Percentiles rank a stretch among this genome's conserved stretches.
These are phyloP conservation scores for Hylyphantes graminicola DNA, from an alignment of 1,140 invertebrate genomes.

Conservation along the genomic window DNA sequence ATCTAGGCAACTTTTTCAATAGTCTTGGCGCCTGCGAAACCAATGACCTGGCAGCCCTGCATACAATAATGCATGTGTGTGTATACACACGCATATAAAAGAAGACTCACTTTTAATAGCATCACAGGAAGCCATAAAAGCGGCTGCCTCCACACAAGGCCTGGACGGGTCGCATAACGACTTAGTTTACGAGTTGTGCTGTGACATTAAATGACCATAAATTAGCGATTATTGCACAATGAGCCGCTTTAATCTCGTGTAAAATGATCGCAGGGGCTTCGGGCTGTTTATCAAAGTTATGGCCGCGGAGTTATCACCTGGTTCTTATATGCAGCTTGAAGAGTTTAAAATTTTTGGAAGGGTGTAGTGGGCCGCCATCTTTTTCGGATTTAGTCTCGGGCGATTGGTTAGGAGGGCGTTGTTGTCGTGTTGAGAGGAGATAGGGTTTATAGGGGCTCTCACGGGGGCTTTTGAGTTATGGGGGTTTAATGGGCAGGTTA, in stretches of 20 bases:
- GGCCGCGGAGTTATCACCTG: slow-evolving; percentile 31
- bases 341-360: slow-evolving; percentile 30
- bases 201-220: slow-evolving; percentile 60
- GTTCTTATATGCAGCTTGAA: background rate
- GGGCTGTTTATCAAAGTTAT: slow-evolving; percentile 58
- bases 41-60: too few relatives aligned
- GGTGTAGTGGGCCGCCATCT: slow-evolving; percentile 9
- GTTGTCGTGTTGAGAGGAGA: slow-evolving; percentile 9
- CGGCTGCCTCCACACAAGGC: slow-evolving; percentile 30
- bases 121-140: slow-evolving; percentile 52
- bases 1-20: too few relatives aligned
- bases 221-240: slow-evolving; percentile 61
- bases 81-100: slow-evolving; percentile 45
- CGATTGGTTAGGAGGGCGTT: slow-evolving; percentile 1
- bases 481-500: too few relatives aligned
- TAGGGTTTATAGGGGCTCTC: slow-evolving; percentile 26
- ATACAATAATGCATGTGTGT: slow-evolving; percentile 14
- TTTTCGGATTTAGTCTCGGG: slow-evolving; percentile 1
- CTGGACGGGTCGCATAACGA: slow-evolving; percentile 44
- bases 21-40: too few relatives aligned
- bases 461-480: background rate
- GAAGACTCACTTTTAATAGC: slow-evolving; percentile 53
- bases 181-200: slow-evolving; percentile 58
- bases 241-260: slow-evolving; percentile 59
- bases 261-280: slow-evolving; percentile 51